These are phyloP conservation scores for Danionella dracula DNA, from an alignment of 2,797 vertebrate species.

Conservation along the genomic window DNA sequence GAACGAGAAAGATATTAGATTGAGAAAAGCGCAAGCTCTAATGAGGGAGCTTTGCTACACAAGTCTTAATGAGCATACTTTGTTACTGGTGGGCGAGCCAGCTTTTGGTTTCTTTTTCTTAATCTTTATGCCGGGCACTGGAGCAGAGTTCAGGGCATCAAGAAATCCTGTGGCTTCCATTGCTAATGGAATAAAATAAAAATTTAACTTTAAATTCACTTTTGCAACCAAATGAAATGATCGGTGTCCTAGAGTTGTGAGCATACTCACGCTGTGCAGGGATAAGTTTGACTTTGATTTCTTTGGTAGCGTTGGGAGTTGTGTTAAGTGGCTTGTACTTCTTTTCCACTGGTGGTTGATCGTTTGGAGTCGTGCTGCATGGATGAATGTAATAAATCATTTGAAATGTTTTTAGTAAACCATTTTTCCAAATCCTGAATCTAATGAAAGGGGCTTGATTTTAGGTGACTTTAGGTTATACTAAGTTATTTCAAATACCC, in stretches of 20 bases:
- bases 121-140: constrained; percentile 90
- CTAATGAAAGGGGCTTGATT: neutral
- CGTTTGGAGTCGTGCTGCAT: constrained; percentile 50
- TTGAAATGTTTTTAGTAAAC: neutral
- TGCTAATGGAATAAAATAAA: constrained; percentile 69
- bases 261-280: constrained; percentile 82
- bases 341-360: constrained; percentile 80
- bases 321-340: constrained; percentile 95
- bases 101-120: constrained; percentile 93
- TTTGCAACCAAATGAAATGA: no score
- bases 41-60: neutral
- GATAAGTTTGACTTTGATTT: constrained; percentile 97
- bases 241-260: neutral
- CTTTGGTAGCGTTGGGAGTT: constrained; percentile 85
- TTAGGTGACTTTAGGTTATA: no score
- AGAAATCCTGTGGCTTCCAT: constrained; percentile 91
- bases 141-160: constrained; percentile 92
- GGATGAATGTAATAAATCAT: neutral
- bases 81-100: constrained; percentile 82
- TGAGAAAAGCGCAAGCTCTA: neutral
- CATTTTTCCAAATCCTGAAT: neutral
- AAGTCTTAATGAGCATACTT: no score
- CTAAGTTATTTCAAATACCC: no score
- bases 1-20: neutral
- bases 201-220: no score